Conservation (phyloP, 2,113 vertebrate genomes). For the Climacteris rufus region DNA sequence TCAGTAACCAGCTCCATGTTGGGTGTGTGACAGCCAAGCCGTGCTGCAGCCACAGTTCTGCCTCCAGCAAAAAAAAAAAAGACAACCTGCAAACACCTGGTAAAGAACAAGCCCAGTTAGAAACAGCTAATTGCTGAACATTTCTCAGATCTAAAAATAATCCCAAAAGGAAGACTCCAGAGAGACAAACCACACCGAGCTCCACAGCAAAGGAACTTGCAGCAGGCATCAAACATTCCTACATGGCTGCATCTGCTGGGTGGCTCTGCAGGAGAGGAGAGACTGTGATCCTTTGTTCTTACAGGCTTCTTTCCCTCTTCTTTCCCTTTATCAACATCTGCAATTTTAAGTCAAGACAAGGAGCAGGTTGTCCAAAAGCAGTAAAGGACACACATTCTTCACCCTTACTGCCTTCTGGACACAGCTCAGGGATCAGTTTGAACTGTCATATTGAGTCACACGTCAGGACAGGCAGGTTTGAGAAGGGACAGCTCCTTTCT, state of each 20-base stretch:
- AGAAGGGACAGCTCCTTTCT: not conserved
- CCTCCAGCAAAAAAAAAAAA: not conserved
- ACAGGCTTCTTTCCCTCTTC: not conserved
- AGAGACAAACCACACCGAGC: not conserved
- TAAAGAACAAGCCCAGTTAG: not conserved
- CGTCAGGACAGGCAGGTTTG: not conserved
- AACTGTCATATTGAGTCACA: not conserved
- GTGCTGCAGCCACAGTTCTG: not conserved
- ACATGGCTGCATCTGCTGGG: not conserved
- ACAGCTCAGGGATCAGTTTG: not conserved
- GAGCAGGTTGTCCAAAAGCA: not conserved
- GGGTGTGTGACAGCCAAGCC: not conserved
- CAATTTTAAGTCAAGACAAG: not conserved
- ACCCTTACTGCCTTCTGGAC: not conserved
- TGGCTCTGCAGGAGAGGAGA: not conserved
- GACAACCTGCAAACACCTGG: not conserved
- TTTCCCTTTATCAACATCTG: not conserved
- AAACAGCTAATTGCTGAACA: conserved; percentile 28
- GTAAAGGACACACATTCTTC: not conserved
- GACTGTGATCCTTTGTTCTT: not conserved
- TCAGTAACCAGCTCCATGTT: fast-evolving
- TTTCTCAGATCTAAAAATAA: conserved; percentile 36
- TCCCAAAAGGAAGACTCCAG: not conserved
- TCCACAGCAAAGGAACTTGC: not conserved
- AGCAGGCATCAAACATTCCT: not conserved